phyloP scores from a whole-genome alignment of 2,113 vertebrate species.

The Rhea pennata region DNA sequence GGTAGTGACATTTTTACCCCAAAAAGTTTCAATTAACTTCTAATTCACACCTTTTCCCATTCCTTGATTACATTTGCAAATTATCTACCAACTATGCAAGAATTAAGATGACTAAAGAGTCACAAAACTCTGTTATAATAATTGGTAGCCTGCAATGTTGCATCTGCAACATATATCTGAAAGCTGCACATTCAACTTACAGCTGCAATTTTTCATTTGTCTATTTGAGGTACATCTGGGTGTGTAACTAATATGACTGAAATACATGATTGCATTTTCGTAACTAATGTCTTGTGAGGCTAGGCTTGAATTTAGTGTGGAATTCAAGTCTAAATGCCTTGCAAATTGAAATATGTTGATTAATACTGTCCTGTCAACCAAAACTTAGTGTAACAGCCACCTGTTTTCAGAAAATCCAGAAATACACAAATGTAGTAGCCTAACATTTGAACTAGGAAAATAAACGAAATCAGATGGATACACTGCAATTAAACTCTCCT shows the following conservation, averaged over 20 bases:
- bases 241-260: slow-evolving; percentile 33
- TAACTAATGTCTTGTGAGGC: slow-evolving; percentile 40
- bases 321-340: slow-evolving; percentile 18
- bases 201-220: slow-evolving; percentile 9
- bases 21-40: neutral
- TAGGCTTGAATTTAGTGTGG: slow-evolving; percentile 30
- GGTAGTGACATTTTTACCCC: neutral
- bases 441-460: slow-evolving; percentile 1
- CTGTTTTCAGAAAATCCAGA: slow-evolving; percentile 36
- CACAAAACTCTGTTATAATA: neutral
- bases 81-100: neutral
- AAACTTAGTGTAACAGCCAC: slow-evolving; percentile 10
- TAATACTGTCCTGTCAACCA: slow-evolving; percentile 31
- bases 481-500: neutral
- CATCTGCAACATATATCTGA: neutral
- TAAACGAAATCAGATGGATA: neutral
- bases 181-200: neutral
- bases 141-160: neutral
- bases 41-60: neutral
- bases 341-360: slow-evolving; percentile 47
- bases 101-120: neutral
- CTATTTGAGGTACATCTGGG: neutral
- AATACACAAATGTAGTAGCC: neutral
- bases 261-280: slow-evolving; percentile 47
- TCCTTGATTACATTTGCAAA: neutral